phyloP scores from a whole-genome alignment of 2,888 invertebrate species.

The Luffia ferchaultella region DNA sequence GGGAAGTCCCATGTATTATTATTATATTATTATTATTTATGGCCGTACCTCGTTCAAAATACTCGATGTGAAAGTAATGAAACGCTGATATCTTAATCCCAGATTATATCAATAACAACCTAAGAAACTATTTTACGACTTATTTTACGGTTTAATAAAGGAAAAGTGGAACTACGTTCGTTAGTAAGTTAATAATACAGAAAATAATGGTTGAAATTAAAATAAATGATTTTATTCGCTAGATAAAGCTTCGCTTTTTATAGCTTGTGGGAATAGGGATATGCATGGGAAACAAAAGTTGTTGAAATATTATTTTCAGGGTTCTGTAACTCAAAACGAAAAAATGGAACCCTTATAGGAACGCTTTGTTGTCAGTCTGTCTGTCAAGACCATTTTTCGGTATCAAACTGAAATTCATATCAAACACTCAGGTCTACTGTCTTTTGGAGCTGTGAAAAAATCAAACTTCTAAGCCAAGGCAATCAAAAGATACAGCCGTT shows the following conservation, averaged over 20 bases:
- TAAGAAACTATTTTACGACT: background rate
- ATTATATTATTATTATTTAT: no score
- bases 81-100: background rate
- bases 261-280: background rate
- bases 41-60: no score
- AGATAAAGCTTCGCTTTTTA: background rate
- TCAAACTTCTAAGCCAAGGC: no score
- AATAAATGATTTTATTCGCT: background rate
- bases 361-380: background rate
- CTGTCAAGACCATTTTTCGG: background rate
- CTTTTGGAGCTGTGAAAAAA: no score
- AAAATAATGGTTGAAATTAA: background rate
- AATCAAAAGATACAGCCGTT: no score
- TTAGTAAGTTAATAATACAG: background rate
- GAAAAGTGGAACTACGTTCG: background rate
- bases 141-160: background rate
- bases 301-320: no score
- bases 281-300: background rate
- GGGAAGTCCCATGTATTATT: no score
- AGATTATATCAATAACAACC: background rate
- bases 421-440: no score
- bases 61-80: background rate
- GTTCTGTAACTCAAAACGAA: no score
- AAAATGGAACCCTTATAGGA: no score
- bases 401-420: no score